A percentile compares a stretch with the other conserved stretches of the same genome.
Conservation (phyloP, 2,797 vertebrate species). For the Moxostoma hubbsi region DNA sequence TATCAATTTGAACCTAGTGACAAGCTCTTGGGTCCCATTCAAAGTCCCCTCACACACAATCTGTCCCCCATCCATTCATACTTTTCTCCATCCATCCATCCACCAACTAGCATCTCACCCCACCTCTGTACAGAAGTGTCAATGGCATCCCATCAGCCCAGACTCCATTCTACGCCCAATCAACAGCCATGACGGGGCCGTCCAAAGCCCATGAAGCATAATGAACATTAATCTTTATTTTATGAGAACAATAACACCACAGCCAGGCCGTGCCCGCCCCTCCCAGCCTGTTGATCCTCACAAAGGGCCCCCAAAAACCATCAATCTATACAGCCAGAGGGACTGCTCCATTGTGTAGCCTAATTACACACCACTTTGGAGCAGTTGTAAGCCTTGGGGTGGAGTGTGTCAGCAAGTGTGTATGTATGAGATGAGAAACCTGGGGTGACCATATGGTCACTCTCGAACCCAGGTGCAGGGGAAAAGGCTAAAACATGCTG, state of each 20-base stretch:
- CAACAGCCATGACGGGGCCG: conserved; percentile 1
- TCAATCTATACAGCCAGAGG: conserved; percentile 62
- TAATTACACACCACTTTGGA: conserved; percentile 57
- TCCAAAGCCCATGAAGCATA: conserved; percentile 57
- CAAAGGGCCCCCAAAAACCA: conserved; percentile 71
- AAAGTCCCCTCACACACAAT: conserved; percentile 12
- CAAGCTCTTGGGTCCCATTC: background rate
- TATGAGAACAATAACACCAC: conserved; percentile 76
- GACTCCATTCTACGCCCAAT: conserved; percentile 20
- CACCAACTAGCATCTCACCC: conserved; percentile 27
- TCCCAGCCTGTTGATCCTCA: conserved; percentile 66
- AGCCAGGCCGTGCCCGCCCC: conserved; percentile 72
- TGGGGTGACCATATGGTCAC: conserved; percentile 47
- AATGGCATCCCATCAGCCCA: conserved; percentile 21
- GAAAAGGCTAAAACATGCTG: conserved; percentile 28
- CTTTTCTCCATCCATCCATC: conserved; percentile 17
- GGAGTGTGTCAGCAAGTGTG: conserved; percentile 46
- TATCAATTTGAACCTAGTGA: conserved; percentile 17
- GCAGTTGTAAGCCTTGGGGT: conserved; percentile 53
- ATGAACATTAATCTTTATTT: conserved; percentile 81
- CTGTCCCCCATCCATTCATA: conserved; percentile 9
- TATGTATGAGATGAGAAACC: conserved; percentile 22
- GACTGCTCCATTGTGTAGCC: conserved; percentile 45
- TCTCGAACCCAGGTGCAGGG: conserved; percentile 51
- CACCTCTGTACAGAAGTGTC: conserved; percentile 18